Conservation (phyloP, 2,888 invertebrate genomes). For the Norana najaformis region DNA sequence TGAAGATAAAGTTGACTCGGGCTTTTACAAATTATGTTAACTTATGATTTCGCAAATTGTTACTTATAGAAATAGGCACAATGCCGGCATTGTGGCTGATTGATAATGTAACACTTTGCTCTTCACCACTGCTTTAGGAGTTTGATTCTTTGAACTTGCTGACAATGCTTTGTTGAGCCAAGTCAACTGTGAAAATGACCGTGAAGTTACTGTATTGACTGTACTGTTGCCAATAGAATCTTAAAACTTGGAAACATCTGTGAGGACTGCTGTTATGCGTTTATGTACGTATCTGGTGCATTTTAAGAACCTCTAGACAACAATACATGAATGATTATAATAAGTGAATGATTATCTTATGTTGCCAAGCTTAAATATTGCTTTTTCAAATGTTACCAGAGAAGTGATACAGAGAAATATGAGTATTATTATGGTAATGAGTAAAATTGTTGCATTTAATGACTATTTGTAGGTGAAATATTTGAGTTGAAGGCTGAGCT, state of each 20-base stretch:
- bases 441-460: background rate
- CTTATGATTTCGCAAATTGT: background rate
- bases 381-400: no score
- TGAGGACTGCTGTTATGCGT: background rate
- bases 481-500: slow-evolving; percentile 98
- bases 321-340: no score
- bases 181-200: background rate
- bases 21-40: no score
- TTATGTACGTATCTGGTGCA: background rate
- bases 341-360: background rate
- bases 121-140: no score
- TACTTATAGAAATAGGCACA: background rate
- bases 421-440: background rate
- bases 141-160: no score
- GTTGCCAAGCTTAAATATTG: no score
- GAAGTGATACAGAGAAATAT: background rate
- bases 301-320: background rate
- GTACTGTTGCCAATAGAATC: background rate
- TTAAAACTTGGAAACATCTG: background rate
- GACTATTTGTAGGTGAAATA: slow-evolving; percentile 76
- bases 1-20: background rate
- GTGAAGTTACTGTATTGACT: background rate
- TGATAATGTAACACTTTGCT: no score
- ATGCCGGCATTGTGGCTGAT: background rate
- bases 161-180: background rate